phyloP scores from a whole-genome alignment of 1,140 invertebrate genomes.

The Psix sp. region DNA sequence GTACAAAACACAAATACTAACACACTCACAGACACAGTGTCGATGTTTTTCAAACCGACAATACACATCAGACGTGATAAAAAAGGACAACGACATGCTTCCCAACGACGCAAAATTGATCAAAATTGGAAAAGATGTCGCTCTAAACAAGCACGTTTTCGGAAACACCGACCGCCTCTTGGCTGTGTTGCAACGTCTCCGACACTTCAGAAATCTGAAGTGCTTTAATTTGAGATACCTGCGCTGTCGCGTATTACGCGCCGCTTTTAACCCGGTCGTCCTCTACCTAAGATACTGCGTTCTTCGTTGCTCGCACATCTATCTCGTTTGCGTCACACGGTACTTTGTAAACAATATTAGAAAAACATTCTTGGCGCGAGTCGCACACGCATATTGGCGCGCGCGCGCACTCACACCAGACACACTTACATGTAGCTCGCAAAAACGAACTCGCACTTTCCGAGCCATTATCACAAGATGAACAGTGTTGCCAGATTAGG shows the following conservation, averaged over 20 bases:
- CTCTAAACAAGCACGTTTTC: no score
- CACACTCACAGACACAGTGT: no score
- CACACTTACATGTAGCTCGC: constrained; percentile 14
- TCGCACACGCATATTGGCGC: constrained; percentile 28
- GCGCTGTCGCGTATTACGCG: constrained; percentile 53
- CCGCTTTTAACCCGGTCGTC: constrained; percentile 62
- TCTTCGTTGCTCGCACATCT: constrained; percentile 63
- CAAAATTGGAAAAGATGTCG: no score
- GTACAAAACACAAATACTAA: no score
- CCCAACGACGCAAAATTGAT: constrained; percentile 1
- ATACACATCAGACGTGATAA: no score
- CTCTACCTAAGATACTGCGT: constrained; percentile 71
- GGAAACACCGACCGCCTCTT: no score
- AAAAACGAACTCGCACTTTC: constrained; percentile 17
- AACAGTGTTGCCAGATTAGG: constrained; percentile 53
- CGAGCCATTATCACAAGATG: constrained; percentile 41
- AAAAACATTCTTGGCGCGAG: constrained; percentile 60
- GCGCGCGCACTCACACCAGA: constrained; percentile 9
- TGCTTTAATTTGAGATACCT: no score
- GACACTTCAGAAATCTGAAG: no score
- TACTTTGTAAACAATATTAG: constrained; percentile 61
- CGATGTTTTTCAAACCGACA: not conserved
- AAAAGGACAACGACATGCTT: constrained; percentile 2
- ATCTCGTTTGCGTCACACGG: constrained; percentile 54
- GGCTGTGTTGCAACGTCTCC: no score